These are phyloP conservation scores for Carlito syrichta DNA, from an alignment of 2,113 vertebrate species.

Conservation along the genomic window DNA sequence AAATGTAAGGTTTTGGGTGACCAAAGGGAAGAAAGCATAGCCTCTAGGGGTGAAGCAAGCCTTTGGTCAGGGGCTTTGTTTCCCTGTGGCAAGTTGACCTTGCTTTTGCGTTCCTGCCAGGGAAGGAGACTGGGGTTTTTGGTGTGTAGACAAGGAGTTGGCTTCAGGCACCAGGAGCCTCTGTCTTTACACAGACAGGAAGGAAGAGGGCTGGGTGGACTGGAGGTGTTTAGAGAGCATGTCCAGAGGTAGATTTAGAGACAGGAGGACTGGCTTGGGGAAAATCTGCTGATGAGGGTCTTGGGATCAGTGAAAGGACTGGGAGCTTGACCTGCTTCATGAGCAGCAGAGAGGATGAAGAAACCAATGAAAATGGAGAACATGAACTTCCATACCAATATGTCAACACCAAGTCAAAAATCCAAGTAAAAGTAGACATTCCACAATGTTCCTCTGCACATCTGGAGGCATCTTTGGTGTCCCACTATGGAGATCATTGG, in stretches of 20 bases:
- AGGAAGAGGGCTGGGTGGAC: not conserved
- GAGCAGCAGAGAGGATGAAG: not conserved
- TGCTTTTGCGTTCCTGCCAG: too few species aligned
- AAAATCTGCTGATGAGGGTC: too few species aligned
- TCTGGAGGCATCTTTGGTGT: too few species aligned
- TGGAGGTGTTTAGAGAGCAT: not conserved
- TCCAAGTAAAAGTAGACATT: not conserved
- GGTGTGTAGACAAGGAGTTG: not conserved
- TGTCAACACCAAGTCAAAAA: not conserved
- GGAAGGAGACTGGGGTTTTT: not conserved
- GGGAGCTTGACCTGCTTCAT: not conserved
- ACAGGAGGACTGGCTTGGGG: not conserved
- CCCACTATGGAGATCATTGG: not conserved
- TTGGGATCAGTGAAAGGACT: not conserved
- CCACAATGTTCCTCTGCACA: not conserved
- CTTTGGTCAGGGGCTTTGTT: not conserved
- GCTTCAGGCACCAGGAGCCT: not conserved
- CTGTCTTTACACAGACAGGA: not conserved
- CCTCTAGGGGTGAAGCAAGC: not conserved
- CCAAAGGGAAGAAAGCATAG: too few species aligned
- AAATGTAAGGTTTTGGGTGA: not conserved
- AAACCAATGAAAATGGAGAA: not conserved
- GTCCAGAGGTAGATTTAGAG: not conserved
- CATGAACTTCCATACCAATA: not conserved
- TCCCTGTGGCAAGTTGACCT: not conserved